Base-by-base conservation (phyloP, 2,888 invertebrate genomes). In the Philhelius pedissequus region DNA sequence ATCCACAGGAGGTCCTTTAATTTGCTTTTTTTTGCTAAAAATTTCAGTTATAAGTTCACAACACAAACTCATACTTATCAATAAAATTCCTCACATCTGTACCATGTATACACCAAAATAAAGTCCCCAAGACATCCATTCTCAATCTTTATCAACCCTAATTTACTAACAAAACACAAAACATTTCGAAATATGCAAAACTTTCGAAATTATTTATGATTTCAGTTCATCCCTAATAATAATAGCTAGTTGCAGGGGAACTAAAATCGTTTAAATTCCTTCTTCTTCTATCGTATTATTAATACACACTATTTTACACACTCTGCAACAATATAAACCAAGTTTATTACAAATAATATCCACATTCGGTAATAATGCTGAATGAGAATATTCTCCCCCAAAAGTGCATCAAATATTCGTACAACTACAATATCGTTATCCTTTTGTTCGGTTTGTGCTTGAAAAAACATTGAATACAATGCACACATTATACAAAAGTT, bases 391-490 rank as follows among this genome's bases (percentile, higher is more conserved):
- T 11, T 45, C n/a, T n/a, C 71, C 35, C 20, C 70, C 43, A 64
- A 68, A 71, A 35, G 7, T 81, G 71, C 71, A 81, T 60, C 64
- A 70, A 48, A 13, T 7, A 35, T 13, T 11, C n/a, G n/a, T n/a
- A n/a, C n/a, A n/a, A 13, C 48, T 32, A n/a, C 50, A 7, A 13
- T 58, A 18, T 8, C 8, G 27, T 27, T 38, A 27, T 32, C 32
- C 22, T 13, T 52, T 62, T n/a, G 30, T 18, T 22, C 22, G 18
- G 30, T 32, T 15, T 52, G 20, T 27, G 27, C 27, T 4, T n/a
- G 7, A 11, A 27, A 13, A 4, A 62, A 56, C 52, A 52, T 15
- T 22, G 18, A 60, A 58, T 18, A 50, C 30, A 66, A 40, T 71
- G 66, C 52, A 64, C 38, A 40, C 15, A 38, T 25, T 32, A 6